Percentiles rank a stretch among this genome's conserved stretches.
Conservation (phyloP, 2,797 vertebrate genomes). For the Tenualosa ilisha region DNA sequence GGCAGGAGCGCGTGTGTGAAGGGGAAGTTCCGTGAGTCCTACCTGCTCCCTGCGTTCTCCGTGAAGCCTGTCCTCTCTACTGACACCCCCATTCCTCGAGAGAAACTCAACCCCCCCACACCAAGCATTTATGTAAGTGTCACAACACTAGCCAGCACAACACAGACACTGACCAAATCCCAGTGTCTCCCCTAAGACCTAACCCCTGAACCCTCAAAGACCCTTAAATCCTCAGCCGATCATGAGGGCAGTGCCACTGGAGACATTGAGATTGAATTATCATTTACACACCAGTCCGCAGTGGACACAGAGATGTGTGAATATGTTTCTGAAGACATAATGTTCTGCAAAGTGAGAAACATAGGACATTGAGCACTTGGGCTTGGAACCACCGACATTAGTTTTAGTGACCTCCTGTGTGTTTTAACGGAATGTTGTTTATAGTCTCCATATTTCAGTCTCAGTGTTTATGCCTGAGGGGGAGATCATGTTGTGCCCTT, state of each 20-base stretch:
- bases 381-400: background rate
- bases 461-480: background rate
- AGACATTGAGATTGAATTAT: no score
- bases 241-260: no score
- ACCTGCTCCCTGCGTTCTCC: slow-evolving; percentile 80
- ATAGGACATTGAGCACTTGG: no score
- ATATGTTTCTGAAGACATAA: no score
- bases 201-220: no score
- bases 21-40: slow-evolving; percentile 85
- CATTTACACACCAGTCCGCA: no score
- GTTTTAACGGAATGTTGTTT: background rate
- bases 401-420: background rate
- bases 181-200: no score
- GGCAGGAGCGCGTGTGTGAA: slow-evolving; percentile 75
- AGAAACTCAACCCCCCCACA: slow-evolving; percentile 89
- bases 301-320: no score
- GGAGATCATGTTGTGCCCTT: background rate
- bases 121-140: slow-evolving; percentile 90
- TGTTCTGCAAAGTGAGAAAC: no score
- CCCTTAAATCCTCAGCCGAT: no score
- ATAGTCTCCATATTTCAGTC: background rate
- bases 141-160: background rate
- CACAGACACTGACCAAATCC: no score
- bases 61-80: slow-evolving; percentile 81
- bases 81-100: slow-evolving; percentile 75